A percentile compares a stretch with the other conserved stretches of the same genome.
Evolutionary conservation across 2,888 invertebrate genomes (phyloP).

Genomic region (Mesopsocus fuscifrons): DNA sequence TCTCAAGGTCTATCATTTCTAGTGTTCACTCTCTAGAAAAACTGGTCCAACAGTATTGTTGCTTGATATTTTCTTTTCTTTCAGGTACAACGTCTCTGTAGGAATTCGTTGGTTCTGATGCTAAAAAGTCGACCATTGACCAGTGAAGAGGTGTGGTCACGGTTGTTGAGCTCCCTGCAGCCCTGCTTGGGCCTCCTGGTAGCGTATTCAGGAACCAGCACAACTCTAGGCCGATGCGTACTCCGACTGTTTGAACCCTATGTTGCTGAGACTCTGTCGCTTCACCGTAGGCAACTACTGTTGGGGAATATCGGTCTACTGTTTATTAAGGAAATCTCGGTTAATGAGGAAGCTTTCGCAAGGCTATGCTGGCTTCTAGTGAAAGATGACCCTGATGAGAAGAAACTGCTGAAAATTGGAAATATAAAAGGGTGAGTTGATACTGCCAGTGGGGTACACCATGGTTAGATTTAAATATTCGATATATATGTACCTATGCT

Average conservation of each 20-base stretch:
- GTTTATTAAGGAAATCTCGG: slow-evolving; percentile 1
- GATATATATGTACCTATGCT: no score
- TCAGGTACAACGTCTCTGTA: not conserved
- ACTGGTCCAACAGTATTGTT: no score
- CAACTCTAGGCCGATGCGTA: not conserved
- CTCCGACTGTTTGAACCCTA: not conserved
- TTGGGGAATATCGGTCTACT: not conserved
- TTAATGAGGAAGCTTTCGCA: not conserved
- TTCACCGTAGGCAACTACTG: not conserved
- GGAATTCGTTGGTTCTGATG: not conserved
- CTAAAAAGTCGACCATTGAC: not conserved
- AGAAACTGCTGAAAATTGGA: not conserved
- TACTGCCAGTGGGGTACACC: no score
- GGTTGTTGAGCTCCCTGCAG: not conserved
- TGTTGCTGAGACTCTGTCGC: not conserved
- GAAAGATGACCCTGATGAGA: not conserved
- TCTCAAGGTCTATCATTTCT: no score
- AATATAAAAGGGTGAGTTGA: not conserved
- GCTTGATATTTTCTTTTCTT: no score
- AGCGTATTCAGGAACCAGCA: not conserved
- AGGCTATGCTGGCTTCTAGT: slow-evolving; percentile 1
- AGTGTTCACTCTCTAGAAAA: no score
- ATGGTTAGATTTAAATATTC: no score
- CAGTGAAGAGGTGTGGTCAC: not conserved
- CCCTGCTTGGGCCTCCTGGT: not conserved